Conservation (phyloP, 1,140 invertebrate genomes). For the Apocrypta bakeri region DNA sequence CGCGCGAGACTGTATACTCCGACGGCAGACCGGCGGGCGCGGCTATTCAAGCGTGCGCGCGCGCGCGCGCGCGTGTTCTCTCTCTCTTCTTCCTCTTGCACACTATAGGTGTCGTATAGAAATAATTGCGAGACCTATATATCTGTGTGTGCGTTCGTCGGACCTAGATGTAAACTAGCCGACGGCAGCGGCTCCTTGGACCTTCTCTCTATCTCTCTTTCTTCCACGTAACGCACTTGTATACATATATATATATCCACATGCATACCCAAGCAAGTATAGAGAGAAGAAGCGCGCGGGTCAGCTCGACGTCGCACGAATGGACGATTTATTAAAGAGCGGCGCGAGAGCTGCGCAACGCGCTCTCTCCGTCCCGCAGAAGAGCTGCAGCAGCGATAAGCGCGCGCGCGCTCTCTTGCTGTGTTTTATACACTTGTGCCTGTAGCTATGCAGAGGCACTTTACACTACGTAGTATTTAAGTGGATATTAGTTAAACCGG, state of each 20-base stretch:
- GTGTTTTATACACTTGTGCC: background rate
- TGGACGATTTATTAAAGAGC: slow-evolving; percentile 2
- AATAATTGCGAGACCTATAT: too few species aligned
- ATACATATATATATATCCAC: background rate
- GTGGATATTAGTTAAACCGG: too few species aligned
- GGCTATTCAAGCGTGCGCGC: slow-evolving; percentile 48
- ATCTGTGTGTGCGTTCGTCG: too few species aligned
- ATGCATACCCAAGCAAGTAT: too few species aligned
- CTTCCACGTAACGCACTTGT: background rate
- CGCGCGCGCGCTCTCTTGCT: background rate
- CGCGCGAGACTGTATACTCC: background rate
- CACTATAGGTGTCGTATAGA: too few species aligned
- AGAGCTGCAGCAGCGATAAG: background rate
- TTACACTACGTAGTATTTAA: too few species aligned
- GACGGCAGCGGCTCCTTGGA: too few species aligned
- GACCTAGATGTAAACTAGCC: too few species aligned
- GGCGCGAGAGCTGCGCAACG: background rate
- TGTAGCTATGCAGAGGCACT: background rate
- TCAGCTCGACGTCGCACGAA: background rate
- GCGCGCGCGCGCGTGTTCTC: slow-evolving; percentile 18
- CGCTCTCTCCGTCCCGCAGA: background rate
- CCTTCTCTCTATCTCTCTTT: background rate
- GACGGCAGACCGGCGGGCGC: slow-evolving; percentile 30
- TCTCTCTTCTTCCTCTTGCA: slow-evolving; percentile 29
- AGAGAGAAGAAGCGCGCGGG: too few species aligned